Conservation (phyloP, 2,888 invertebrate genomes). For the Kryphioiulus occultus region DNA sequence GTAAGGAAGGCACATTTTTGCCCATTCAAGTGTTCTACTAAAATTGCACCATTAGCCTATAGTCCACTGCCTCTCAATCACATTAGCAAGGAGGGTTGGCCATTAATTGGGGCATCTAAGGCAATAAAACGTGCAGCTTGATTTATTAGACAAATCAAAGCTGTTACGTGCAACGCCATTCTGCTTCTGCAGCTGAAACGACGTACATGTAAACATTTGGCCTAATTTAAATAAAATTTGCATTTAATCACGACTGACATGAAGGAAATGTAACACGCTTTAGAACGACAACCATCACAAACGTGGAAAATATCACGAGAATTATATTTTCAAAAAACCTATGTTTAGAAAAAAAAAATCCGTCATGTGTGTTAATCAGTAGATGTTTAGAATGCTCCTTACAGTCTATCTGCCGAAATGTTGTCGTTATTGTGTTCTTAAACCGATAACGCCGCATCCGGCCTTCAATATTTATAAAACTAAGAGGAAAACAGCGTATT, state of each 20-base stretch:
- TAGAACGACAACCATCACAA: too few relatives aligned
- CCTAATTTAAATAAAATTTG: slow-evolving; percentile 7
- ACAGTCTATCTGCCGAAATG: too few relatives aligned
- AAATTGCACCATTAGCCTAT: slow-evolving; percentile 12
- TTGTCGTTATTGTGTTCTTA: too few relatives aligned
- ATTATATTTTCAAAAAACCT: too few relatives aligned
- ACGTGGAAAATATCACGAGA: too few relatives aligned
- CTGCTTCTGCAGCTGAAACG: background rate
- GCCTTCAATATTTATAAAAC: background rate
- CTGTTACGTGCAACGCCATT: slow-evolving; percentile 6
- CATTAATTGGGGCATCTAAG: slow-evolving; percentile 20
- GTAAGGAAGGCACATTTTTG: background rate
- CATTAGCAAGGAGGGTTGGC: background rate
- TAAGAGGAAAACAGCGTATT: background rate
- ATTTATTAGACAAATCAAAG: slow-evolving; percentile 31
- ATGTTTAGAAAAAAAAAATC: too few relatives aligned
- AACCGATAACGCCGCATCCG: background rate
- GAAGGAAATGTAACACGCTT: too few relatives aligned
- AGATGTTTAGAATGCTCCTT: too few relatives aligned
- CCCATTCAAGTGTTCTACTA: background rate
- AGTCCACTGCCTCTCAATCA: slow-evolving; percentile 31
- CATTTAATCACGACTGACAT: background rate
- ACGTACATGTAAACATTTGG: slow-evolving; percentile 17
- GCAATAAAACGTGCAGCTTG: slow-evolving; percentile 35
- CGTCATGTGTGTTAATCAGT: too few relatives aligned